Percentiles rank a stretch among this genome's conserved stretches.
These are phyloP conservation scores for Aulostomus chinensis DNA, from an alignment of 2,797 vertebrate genomes.

Conservation along the genomic window DNA sequence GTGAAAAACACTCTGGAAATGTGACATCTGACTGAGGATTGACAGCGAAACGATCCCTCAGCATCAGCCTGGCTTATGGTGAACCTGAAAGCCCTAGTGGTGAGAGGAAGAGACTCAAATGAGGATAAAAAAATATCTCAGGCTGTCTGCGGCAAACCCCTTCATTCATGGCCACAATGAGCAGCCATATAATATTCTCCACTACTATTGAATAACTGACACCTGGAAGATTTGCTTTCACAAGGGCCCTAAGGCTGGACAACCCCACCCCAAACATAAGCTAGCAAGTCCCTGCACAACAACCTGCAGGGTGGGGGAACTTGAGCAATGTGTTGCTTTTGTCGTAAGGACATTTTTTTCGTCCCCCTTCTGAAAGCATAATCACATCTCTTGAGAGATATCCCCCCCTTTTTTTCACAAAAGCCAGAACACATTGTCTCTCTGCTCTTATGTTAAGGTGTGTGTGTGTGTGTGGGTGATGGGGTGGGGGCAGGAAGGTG, in stretches of 20 bases:
- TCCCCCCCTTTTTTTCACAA: constrained; percentile 66
- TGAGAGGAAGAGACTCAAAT: constrained; percentile 36
- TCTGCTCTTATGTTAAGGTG: constrained; percentile 64
- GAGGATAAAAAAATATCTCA: constrained; percentile 42
- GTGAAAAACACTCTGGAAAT: too few relatives aligned
- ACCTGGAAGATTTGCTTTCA: constrained; percentile 81
- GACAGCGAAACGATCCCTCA: too few relatives aligned
- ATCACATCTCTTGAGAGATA: constrained; percentile 76
- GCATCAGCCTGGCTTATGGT: too few relatives aligned
- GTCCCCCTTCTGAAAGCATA: constrained; percentile 67
- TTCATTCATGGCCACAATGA: constrained; percentile 65
- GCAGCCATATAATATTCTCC: constrained; percentile 68
- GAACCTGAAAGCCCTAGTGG: constrained; percentile 47
- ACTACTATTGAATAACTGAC: constrained; percentile 67
- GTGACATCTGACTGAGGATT: too few relatives aligned
- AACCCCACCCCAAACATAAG: constrained; percentile 70
- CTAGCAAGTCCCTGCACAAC: constrained; percentile 71
- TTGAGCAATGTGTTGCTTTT: constrained; percentile 72
- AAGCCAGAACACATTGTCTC: constrained; percentile 63
- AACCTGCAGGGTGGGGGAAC: constrained; percentile 65
- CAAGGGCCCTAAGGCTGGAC: constrained; percentile 65
- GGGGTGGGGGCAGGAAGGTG: constrained; percentile 13
- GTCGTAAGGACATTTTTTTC: constrained; percentile 31
- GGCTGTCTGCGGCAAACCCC: constrained; percentile 68
- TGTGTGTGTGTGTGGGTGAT: too few relatives aligned